These are phyloP conservation scores for Triplophysa rosa DNA, from an alignment of 2,113 vertebrate species.

Conservation along the genomic window DNA sequence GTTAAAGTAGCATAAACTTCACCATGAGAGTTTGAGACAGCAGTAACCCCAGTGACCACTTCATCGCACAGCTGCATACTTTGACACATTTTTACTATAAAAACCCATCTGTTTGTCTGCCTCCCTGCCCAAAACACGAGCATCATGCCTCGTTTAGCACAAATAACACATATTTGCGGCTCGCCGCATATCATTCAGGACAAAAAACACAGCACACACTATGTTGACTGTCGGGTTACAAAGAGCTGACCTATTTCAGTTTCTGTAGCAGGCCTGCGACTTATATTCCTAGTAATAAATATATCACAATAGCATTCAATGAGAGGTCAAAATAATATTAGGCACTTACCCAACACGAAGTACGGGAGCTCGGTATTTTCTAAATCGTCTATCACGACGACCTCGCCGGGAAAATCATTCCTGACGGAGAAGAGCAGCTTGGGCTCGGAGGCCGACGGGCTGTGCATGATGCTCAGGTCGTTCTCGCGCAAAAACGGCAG, in stretches of 20 bases:
- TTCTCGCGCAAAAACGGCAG: slow-evolving; percentile 96
- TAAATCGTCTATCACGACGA: slow-evolving; percentile 95
- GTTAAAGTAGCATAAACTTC: slow-evolving; percentile 1
- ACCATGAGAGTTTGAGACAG: background rate
- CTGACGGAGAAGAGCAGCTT: slow-evolving; percentile 98
- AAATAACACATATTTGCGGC: background rate
- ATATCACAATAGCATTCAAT: background rate
- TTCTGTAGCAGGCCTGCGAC: slow-evolving; percentile 23
- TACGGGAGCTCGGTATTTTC: slow-evolving; percentile 98
- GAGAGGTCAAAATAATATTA: too few relatives aligned
- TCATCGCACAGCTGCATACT: background rate
- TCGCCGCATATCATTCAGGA: background rate
- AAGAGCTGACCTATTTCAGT: background rate
- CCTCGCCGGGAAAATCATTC: slow-evolving; percentile 97
- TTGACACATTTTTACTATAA: background rate
- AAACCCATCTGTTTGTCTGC: background rate
- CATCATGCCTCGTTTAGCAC: background rate
- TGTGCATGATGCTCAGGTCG: slow-evolving; percentile 99
- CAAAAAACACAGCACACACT: background rate
- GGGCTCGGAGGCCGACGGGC: slow-evolving; percentile 95
- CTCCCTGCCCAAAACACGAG: background rate
- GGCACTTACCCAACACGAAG: slow-evolving; percentile 88
- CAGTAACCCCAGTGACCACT: background rate
- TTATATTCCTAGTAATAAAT: background rate
- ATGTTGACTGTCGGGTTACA: background rate